A percentile compares a stretch with the other conserved stretches of the same genome.
phyloP scores from a whole-genome alignment of 1,140 invertebrate species.

The Rhagoletis pomonella region DNA sequence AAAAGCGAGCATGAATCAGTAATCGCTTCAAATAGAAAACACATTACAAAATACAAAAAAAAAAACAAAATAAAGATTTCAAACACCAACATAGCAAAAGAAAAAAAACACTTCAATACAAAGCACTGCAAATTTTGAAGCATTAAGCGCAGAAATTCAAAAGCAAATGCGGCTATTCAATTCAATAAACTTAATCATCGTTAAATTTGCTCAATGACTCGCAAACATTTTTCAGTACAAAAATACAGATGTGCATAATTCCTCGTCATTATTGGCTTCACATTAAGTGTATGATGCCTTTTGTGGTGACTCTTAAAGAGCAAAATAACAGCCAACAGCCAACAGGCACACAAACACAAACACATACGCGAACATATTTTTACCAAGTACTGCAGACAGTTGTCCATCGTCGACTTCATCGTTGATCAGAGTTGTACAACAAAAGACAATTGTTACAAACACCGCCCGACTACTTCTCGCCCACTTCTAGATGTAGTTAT shows the following conservation, averaged over 20 bases:
- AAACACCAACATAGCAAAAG: background rate
- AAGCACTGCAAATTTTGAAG: background rate
- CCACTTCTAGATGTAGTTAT: background rate
- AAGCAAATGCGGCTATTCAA: conserved; percentile 11
- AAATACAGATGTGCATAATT: background rate
- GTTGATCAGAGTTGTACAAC: background rate
- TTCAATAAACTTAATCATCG: conserved; percentile 32
- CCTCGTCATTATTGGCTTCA: background rate
- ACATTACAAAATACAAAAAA: background rate
- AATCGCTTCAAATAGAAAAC: conserved; percentile 19
- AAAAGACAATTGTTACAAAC: background rate
- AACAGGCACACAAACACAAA: background rate
- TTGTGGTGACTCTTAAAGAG: conserved; percentile 11
- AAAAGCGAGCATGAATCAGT: background rate
- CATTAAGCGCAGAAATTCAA: background rate
- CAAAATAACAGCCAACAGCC: background rate
- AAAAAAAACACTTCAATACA: background rate
- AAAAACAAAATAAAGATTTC: background rate
- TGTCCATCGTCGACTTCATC: conserved; percentile 1
- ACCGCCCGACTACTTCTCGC: background rate
- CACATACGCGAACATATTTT: too few species aligned
- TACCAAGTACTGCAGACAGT: background rate
- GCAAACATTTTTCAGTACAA: background rate
- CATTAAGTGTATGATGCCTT: background rate
- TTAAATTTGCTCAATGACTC: conserved; percentile 44